Evolutionary conservation across 2,888 invertebrate genomes (phyloP).

Genomic region (Nebria brevicollis): DNA sequence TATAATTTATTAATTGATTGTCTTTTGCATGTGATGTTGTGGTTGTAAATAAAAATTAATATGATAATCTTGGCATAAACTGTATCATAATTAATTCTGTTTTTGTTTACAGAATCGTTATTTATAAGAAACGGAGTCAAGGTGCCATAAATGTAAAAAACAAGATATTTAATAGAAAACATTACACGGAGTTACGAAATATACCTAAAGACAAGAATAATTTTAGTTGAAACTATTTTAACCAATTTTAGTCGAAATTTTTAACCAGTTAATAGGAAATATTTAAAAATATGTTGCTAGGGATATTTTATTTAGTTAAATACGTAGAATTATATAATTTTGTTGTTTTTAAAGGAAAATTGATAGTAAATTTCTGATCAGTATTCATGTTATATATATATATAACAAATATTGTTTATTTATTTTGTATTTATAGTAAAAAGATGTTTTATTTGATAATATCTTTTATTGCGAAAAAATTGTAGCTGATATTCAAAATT

Average conservation of each 20-base stretch:
- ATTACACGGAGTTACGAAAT: slow-evolving; percentile 59
- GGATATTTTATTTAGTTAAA: slow-evolving; percentile 22
- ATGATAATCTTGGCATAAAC: slow-evolving; percentile 9
- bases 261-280: slow-evolving; percentile 7
- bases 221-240: slow-evolving; percentile 45
- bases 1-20: background rate
- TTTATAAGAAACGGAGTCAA: slow-evolving; percentile 58
- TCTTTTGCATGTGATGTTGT: slow-evolving; percentile 2
- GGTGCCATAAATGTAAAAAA: slow-evolving; percentile 51
- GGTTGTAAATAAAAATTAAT: slow-evolving; percentile 9
- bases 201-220: slow-evolving; percentile 52
- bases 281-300: slow-evolving; percentile 9
- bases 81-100: slow-evolving; percentile 21
- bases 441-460: background rate
- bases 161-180: slow-evolving; percentile 55
- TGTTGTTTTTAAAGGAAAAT: slow-evolving; percentile 45
- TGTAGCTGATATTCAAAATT: background rate
- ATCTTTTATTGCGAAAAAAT: background rate
- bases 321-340: slow-evolving; percentile 36
- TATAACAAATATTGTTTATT: background rate
- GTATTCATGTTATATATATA: slow-evolving; percentile 9
- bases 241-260: slow-evolving; percentile 33
- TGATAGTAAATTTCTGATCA: slow-evolving; percentile 42
- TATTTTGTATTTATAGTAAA: background rate
- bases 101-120: slow-evolving; percentile 58